Conservation (phyloP, 2,797 vertebrate genomes). For the Tokudaia muenninki region DNA sequence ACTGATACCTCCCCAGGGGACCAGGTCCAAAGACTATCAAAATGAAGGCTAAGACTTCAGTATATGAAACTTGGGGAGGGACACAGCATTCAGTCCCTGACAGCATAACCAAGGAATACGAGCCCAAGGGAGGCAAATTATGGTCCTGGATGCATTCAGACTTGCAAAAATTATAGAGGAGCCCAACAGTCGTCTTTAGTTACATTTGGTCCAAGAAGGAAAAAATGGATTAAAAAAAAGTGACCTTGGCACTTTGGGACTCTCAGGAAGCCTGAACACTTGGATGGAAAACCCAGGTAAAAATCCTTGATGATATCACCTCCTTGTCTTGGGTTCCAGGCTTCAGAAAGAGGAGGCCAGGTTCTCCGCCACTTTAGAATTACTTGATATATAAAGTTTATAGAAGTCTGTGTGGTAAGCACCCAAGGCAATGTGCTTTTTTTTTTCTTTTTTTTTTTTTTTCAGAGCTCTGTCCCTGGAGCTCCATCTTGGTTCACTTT, state of each 20-base stretch:
- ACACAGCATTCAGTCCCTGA: not conserved
- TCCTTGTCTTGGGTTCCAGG: not conserved
- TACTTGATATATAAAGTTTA: not conserved
- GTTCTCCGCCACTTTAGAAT: not conserved
- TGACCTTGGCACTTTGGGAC: not conserved
- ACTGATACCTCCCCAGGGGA: not conserved
- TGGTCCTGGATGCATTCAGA: not conserved
- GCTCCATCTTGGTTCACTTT: not conserved
- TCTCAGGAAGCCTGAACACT: not conserved
- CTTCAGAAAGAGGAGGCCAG: not conserved
- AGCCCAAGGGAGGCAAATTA: not conserved
- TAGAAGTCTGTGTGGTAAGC: not conserved
- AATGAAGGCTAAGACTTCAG: not conserved
- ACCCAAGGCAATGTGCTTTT: not conserved
- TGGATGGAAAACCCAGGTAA: not conserved
- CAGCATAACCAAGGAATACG: not conserved
- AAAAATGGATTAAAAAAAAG: not conserved
- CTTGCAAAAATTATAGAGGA: not conserved
- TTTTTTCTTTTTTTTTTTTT: not conserved
- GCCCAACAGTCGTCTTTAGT: not conserved
- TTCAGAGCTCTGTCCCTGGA: not conserved
- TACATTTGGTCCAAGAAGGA: not conserved
- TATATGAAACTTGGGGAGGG: not conserved
- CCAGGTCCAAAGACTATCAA: not conserved
- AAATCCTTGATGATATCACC: not conserved